Percentiles rank a stretch among this genome's conserved stretches.
Evolutionary conservation across 37 sponge, comb jelly and placozoan species (phyloP).

Genomic region (Hormiphora californensis): DNA sequence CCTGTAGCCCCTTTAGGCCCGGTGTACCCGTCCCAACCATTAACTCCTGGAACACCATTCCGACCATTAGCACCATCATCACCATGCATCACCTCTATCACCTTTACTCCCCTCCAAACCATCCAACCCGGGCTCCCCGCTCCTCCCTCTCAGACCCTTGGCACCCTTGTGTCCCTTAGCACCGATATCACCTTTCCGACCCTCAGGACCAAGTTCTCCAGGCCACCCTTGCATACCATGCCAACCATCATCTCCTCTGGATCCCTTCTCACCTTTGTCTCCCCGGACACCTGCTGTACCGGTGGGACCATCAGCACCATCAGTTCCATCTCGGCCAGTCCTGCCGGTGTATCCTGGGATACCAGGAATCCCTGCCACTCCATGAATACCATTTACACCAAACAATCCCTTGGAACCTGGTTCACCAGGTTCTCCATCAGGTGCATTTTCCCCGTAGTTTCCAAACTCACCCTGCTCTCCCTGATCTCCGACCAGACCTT

Average conservation of each 20-base stretch:
- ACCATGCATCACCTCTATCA: no score
- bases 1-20: constrained; percentile 29
- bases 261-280: not conserved
- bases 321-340: not conserved
- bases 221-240: constrained; percentile 20
- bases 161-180: not conserved
- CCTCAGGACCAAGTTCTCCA: not conserved
- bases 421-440: not conserved
- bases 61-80: not conserved
- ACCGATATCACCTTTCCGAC: not conserved
- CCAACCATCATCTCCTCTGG: no score
- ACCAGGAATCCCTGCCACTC: not conserved
- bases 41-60: constrained; percentile 11
- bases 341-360: not conserved
- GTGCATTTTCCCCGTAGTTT: not conserved
- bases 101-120: no score
- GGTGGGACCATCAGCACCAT: not conserved
- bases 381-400: not conserved
- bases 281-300: not conserved
- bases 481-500: not conserved
- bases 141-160: not conserved
- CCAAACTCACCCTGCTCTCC: constrained; percentile 3
- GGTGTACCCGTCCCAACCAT: no score
- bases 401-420: not conserved
- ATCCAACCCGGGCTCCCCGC: not conserved